phyloP scores from a whole-genome alignment of 2,113 vertebrate species.

The Poeciliopsis retropinna region DNA sequence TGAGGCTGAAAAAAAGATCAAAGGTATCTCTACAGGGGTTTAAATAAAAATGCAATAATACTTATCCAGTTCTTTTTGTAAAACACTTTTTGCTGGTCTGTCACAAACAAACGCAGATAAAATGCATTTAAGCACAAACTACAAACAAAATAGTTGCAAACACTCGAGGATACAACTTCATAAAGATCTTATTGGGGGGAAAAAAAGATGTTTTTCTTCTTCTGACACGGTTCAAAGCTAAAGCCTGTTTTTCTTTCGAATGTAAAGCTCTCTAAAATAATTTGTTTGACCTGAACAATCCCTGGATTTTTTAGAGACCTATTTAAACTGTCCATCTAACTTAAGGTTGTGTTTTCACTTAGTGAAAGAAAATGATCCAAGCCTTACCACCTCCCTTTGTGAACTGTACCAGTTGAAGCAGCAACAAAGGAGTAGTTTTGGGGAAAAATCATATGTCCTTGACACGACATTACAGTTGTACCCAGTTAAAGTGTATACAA shows the following conservation, averaged over 20 bases:
- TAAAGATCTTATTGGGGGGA: not conserved
- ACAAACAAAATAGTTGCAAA: not conserved
- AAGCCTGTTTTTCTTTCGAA: not conserved
- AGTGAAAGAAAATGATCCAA: not conserved
- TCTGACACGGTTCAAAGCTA: too few relatives aligned
- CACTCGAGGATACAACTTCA: not conserved
- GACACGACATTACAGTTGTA: too few relatives aligned
- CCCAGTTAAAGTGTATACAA: too few relatives aligned
- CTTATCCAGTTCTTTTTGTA: not conserved
- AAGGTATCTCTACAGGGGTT: too few relatives aligned
- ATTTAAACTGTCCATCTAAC: not conserved
- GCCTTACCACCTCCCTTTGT: not conserved
- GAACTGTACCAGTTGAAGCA: too few relatives aligned
- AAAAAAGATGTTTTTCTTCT: too few relatives aligned
- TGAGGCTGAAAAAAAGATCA: not conserved
- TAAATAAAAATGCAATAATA: not conserved
- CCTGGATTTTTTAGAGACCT: not conserved
- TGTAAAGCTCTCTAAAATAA: not conserved
- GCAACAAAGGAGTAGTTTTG: too few relatives aligned
- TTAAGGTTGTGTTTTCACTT: not conserved
- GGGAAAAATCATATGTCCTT: too few relatives aligned
- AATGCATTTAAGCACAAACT: not conserved
- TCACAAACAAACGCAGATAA: not conserved
- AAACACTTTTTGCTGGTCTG: not conserved
- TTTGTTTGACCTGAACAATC: not conserved